These are phyloP conservation scores for Pardosa pseudoannulata DNA, from an alignment of 2,888 invertebrate species.

Conservation along the genomic window DNA sequence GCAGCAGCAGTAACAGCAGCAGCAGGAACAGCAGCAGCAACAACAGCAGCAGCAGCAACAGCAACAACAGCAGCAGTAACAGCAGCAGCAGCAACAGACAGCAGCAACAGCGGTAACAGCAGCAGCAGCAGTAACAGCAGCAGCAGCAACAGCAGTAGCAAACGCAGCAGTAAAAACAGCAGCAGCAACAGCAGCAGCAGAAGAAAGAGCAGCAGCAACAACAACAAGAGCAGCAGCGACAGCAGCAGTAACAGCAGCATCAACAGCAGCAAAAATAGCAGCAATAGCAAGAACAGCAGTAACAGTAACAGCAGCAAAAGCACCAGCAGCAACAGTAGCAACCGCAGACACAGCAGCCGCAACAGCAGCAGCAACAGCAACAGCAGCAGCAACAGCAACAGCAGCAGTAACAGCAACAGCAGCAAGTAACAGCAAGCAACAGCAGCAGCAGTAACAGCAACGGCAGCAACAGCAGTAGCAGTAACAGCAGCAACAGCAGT, in stretches of 20 bases:
- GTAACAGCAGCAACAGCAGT: constrained; percentile 5
- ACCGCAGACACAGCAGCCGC: constrained; percentile 15
- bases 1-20: no score
- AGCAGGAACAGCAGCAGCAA: no score
- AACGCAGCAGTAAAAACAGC: no score
- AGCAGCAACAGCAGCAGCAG: no score
- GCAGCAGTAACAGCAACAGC: constrained; percentile 32
- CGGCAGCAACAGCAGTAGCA: neutral
- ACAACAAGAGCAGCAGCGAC: neutral
- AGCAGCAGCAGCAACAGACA: neutral
- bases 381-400: neutral
- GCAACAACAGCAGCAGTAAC: constrained; percentile 10
- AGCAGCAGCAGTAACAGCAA: neutral
- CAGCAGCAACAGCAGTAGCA: no score
- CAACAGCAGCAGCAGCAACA: neutral
- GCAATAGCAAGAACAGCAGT: neutral
- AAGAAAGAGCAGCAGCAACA: constrained; percentile 15
- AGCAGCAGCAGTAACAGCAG: constrained; percentile 7
- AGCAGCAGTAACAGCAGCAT: neutral
- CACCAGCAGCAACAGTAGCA: constrained; percentile 21
- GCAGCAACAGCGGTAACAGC: neutral
- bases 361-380: no score
- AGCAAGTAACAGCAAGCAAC: constrained; percentile 27
- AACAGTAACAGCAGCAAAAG: no score
- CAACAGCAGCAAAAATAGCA: no score